Base-by-base conservation (phyloP, 1,140 invertebrate species). In the Drosophila suzukii region DNA sequence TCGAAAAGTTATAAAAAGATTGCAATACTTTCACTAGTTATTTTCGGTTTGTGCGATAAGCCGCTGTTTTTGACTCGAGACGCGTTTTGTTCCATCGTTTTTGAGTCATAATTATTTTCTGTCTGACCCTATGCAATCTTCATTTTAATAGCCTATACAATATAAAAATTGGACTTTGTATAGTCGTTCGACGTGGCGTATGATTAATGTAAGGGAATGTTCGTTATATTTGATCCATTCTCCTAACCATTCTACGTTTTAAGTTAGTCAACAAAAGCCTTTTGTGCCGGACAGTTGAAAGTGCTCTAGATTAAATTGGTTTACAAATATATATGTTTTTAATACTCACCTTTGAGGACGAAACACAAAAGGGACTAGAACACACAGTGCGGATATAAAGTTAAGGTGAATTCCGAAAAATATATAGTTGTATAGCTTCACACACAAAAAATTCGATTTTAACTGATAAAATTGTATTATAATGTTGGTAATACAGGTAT, bases 61-160 rank as follows among this genome's bases (percentile, higher is more conserved):
- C 38, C 44, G 13, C 3, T n/a, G 47, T 7, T 57, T 57, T 49
- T 38, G 30, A 76, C 15, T 55, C 12, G 24, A 70, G 47, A 56
- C 27, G 39, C 27, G 39, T 46, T 68, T 24, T 12, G 24, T 49
- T 58, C 43, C 39, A 65, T 39, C 30, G 49, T 63, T 73, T 44
- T 88, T 86, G 73, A 86, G 75, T 86, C 82, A 86, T 68, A 76
- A 58, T 78, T 76, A 57, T 50, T 78, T 63, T 49, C 49, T 78
- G 82, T 86, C 79, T 86, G 79, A 61, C 49, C 74, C 57, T 51
- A 60, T 34, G 47, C 75, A 71, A 72, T 72, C 68, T 82, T 53
- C 36, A 11, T 20, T 50, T 66, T 66, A 65, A 67, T 51, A 36
- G n/a, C 17, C 61, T 63, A 51, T 51, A 65, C 71, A 67, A 39